Conservation (phyloP, 2,113 vertebrate genomes). For the Neofelis nebulosa region DNA sequence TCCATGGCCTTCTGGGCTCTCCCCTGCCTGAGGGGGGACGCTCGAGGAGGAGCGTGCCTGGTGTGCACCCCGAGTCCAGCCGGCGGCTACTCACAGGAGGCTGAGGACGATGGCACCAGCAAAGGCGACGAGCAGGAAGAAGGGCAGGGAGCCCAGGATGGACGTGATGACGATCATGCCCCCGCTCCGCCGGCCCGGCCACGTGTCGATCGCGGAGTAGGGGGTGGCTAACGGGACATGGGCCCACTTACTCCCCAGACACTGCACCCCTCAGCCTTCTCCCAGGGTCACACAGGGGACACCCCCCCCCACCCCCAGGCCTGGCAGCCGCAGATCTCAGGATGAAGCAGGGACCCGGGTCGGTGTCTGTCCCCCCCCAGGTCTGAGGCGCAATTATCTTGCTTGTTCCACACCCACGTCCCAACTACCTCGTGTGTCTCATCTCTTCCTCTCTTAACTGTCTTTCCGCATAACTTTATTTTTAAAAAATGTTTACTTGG, state of each 20-base stretch:
- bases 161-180: constrained; percentile 84
- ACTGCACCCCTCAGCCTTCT: fast-evolving
- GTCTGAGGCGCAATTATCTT: fast-evolving
- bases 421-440: fast-evolving
- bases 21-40: not conserved
- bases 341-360: not conserved
- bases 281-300: not conserved
- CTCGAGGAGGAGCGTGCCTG: fast-evolving
- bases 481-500: too few relatives aligned
- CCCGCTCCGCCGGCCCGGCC: constrained; percentile 81
- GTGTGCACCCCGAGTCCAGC: fast-evolving
- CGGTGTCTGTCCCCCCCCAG: too few relatives aligned
- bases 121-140: constrained; percentile 78
- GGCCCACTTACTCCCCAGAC: not conserved
- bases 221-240: constrained; percentile 55
- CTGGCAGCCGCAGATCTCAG: not conserved
- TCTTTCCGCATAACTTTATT: not conserved
- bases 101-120: constrained; percentile 56
- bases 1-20: not conserved
- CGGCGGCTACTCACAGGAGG: constrained; percentile 75
- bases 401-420: not conserved
- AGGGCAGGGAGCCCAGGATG: constrained; percentile 81
- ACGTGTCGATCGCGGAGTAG: constrained; percentile 74
- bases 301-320: not conserved
- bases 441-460: not conserved